Percentiles rank a stretch among this genome's conserved stretches.
These are phyloP conservation scores for Hyposoter dolosus DNA, from an alignment of 2,888 invertebrate genomes.

Conservation along the genomic window DNA sequence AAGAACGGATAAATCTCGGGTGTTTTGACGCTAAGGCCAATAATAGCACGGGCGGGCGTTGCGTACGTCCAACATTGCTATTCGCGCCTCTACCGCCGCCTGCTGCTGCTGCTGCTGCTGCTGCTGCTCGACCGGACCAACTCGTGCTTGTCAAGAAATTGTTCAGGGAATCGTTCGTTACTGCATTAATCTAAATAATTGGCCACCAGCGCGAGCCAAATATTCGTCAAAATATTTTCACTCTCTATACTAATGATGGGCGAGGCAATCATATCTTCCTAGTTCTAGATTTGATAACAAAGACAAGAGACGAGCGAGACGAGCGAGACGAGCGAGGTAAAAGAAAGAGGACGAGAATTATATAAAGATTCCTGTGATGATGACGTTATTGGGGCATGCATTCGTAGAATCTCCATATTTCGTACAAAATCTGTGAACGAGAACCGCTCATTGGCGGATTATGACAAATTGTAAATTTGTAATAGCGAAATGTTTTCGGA, in stretches of 20 bases:
- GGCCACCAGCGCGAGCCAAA: not conserved
- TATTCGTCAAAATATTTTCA: not conserved
- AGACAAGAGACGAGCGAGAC: no score
- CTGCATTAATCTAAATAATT: not conserved
- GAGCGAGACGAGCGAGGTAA: no score
- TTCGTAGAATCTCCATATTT: no score
- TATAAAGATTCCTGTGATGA: no score
- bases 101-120: no score
- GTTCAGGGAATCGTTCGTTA: conserved; percentile 7
- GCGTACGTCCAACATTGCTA: conserved; percentile 24
- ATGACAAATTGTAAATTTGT: conserved; percentile 27
- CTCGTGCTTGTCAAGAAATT: conserved; percentile 32
- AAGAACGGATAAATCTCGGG: conserved; percentile 64
- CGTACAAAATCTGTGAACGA: no score
- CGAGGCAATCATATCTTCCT: not conserved
- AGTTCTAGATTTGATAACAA: no score
- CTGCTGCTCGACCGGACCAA: conserved; percentile 9
- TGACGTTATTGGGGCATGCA: no score
- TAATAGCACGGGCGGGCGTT: conserved; percentile 60
- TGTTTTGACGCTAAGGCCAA: conserved; percentile 66
- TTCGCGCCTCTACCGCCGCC: conserved; percentile 35
- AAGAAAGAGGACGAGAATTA: no score
- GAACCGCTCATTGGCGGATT: not conserved
- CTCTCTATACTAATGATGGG: no score
- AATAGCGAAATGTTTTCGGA: conserved; percentile 15